Evolutionary conservation across 2,113 vertebrate genomes (phyloP).

Genomic region (Prietella phreatophila): DNA sequence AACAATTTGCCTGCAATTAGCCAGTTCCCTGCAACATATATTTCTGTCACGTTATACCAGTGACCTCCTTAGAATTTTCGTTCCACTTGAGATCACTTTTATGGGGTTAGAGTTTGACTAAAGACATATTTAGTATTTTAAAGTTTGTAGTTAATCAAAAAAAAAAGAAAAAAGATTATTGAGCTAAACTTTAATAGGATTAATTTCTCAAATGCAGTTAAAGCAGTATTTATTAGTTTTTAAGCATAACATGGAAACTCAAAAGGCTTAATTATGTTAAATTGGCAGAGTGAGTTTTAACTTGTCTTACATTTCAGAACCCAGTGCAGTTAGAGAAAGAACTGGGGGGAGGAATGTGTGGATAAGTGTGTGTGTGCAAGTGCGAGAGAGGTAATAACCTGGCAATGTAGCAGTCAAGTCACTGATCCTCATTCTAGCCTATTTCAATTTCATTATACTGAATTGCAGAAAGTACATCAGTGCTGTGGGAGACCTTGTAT

Average conservation of each 20-base stretch:
- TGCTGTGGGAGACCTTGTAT: constrained; percentile 17
- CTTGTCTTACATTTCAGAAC: constrained; percentile 11
- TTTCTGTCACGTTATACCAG: constrained; percentile 8
- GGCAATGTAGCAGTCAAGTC: constrained; percentile 23
- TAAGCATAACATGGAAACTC: background rate
- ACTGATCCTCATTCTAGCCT: constrained; percentile 31
- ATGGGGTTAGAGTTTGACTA: background rate
- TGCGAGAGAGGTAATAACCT: constrained; percentile 10
- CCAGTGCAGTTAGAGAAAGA: background rate
- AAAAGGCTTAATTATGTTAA: constrained; percentile 29
- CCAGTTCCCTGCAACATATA: constrained; percentile 7
- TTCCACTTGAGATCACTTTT: background rate
- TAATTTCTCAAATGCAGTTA: constrained; percentile 8
- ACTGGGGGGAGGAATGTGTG: background rate
- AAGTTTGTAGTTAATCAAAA: constrained; percentile 2
- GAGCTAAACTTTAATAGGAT: constrained; percentile 19
- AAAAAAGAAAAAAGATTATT: constrained; percentile 9
- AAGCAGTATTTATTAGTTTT: constrained; percentile 12
- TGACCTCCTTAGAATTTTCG: constrained; percentile 7
- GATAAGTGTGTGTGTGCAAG: constrained; percentile 29
- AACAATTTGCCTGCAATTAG: constrained; percentile 32
- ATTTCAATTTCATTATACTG: constrained; percentile 29
- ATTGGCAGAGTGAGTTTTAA: constrained; percentile 2
- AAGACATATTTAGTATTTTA: background rate
- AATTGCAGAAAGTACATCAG: constrained; percentile 23